phyloP scores from a whole-genome alignment of 2,113 vertebrate genomes.

The Dicrurus megarhynchus region DNA sequence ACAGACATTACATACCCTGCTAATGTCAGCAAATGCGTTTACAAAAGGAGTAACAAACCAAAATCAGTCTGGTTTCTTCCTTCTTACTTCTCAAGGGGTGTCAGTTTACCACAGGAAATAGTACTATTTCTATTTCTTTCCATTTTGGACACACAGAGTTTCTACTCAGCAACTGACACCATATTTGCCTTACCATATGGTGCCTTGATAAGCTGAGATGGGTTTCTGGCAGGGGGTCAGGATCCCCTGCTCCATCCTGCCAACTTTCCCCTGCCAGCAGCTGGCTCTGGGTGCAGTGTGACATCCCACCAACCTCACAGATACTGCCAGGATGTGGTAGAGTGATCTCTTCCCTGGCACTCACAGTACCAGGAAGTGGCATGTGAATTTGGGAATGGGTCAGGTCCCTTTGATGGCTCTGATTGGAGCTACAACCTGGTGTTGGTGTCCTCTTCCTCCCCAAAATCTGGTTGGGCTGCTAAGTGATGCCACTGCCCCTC shows the following conservation, averaged over 20 bases:
- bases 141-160: not conserved
- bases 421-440: fast-evolving
- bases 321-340: fast-evolving
- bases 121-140: not conserved
- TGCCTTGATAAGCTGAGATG: not conserved
- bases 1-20: not conserved
- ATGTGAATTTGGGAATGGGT: not conserved
- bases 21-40: not conserved
- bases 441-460: not conserved
- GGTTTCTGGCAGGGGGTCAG: not conserved
- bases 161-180: not conserved
- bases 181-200: not conserved
- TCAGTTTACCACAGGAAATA: not conserved
- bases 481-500: not conserved
- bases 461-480: not conserved
- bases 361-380: not conserved
- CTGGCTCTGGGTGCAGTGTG: fast-evolving
- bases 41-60: not conserved
- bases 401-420: not conserved
- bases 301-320: not conserved
- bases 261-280: not conserved
- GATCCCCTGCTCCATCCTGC: not conserved
- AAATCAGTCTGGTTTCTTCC: not conserved
- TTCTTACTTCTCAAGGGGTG: not conserved
- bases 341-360: not conserved